Percentiles rank a stretch among this genome's conserved stretches.
These are phyloP conservation scores for Trichopoda pennipes DNA, from an alignment of 2,888 invertebrate genomes.

Conservation along the genomic window DNA sequence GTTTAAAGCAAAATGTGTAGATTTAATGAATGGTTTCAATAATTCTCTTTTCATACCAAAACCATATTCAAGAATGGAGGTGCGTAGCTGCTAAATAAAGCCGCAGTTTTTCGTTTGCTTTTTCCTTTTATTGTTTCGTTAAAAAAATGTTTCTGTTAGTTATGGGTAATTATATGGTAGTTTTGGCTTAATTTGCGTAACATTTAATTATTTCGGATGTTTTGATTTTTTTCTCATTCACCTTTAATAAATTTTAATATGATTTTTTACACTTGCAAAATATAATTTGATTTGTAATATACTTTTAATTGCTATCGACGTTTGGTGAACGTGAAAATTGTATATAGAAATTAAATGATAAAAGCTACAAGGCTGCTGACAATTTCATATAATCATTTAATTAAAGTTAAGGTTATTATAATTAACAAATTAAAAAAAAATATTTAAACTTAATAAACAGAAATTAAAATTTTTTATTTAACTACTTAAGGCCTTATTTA, in stretches of 20 bases:
- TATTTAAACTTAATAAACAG: not conserved
- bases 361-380: not conserved
- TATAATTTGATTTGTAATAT: constrained; percentile 28
- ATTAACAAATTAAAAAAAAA: not conserved
- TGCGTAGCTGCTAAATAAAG: constrained; percentile 30
- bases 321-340: too few species aligned
- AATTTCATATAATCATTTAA: constrained; percentile 22
- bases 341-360: not conserved
- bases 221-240: not conserved
- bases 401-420: not conserved
- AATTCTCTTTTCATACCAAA: constrained; percentile 9
- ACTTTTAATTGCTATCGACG: not conserved
- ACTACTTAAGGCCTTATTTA: constrained; percentile 14
- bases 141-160: not conserved
- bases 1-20: constrained; percentile 52
- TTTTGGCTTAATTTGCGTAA: constrained; percentile 42
- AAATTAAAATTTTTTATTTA: not conserved
- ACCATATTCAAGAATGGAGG: constrained; percentile 10
- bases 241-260: constrained; percentile 2
- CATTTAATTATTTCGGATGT: not conserved
- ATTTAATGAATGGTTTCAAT: constrained; percentile 48
- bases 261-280: constrained; percentile 25
- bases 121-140: not conserved
- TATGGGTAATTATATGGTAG: constrained; percentile 50
- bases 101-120: constrained; percentile 5